Base-by-base conservation (phyloP, 2,113 vertebrate species). In the Corythaeola cristata region DNA sequence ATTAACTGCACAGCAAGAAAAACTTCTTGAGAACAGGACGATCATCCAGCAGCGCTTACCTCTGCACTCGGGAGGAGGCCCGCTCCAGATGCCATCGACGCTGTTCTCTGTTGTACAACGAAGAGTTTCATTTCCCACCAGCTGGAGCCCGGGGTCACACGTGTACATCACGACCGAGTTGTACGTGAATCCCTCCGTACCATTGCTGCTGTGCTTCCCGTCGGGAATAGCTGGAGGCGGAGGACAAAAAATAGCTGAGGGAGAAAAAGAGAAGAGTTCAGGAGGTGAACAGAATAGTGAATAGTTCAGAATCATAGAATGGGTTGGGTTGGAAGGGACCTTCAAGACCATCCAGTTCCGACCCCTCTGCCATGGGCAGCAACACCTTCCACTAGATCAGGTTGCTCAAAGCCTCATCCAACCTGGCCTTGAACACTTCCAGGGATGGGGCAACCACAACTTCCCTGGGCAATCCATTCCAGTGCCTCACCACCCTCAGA, bases 81-180 rank as follows among this genome's bases (percentile, higher is more conserved):
- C 64, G 1, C 73, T 96, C 98, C 98, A 98, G 72, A 80, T 2
- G 1, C 97, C 96, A 1, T 11, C 0, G 3, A 81, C 23, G 6
- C 85, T 19, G 15, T 98, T 93, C n/a, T 45, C 68, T 0, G 86
- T 26, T 0, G 26, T 50, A 50, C 98, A 98, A 11, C 2, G 88
- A 35, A 98, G 96, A 3, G 93, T 96, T 47, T 79, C 52, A 5
- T 35, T 18, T 1, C 98, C 98, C 63, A 94, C 4, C 2, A 98
- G 91, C 35, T 78, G 89, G 63, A 97, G 97, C 47, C 94, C 93
- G 2, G 73, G 23, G 10, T 96, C 68, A 5, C 98, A 98, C 4
- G 4, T 59, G 79, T 98, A 98, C 27, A 44, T 82, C 4, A 96
- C 47, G 0, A 91, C 67, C 0, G 94, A 91, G 55, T 67, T 50